Evolutionary conservation across 2,797 vertebrate genomes (phyloP).

Genomic region (Paramormyrops hopkinsi): DNA sequence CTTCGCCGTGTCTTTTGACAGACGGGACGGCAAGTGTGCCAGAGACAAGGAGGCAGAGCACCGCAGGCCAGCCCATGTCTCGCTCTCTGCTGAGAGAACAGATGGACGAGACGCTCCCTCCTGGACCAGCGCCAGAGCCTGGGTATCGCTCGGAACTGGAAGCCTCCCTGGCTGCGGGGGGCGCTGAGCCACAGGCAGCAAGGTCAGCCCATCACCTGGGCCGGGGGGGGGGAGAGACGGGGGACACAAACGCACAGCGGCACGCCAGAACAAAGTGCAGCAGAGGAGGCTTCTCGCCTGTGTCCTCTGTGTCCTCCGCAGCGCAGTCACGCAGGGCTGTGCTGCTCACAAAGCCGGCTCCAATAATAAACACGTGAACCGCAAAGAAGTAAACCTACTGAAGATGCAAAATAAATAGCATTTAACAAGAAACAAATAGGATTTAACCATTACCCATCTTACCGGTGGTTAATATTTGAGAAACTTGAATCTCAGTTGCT

Average conservation of each 20-base stretch:
- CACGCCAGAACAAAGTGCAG: neutral
- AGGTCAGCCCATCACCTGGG: conserved; percentile 15
- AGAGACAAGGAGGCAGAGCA: neutral
- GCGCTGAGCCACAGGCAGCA: neutral
- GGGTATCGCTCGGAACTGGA: conserved; percentile 2
- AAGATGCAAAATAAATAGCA: neutral
- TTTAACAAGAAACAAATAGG: neutral
- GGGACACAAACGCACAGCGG: neutral
- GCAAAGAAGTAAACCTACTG: neutral
- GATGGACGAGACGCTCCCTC: conserved; percentile 5
- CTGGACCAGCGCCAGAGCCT: neutral
- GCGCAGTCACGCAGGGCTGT: neutral
- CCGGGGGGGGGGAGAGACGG: neutral
- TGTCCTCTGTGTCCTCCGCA: neutral
- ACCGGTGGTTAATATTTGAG: neutral
- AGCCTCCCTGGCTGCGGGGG: neutral
- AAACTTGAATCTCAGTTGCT: neutral
- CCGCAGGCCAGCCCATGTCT: neutral
- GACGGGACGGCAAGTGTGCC: neutral
- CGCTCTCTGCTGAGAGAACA: conserved; percentile 15
- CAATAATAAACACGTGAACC: neutral
- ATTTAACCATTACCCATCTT: neutral
- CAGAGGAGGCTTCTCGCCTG: neutral
- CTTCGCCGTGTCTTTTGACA: conserved; percentile 5
- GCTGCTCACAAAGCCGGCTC: neutral